Conservation (phyloP, 2,797 vertebrate species). For the Gobionotothen gibberifrons region DNA sequence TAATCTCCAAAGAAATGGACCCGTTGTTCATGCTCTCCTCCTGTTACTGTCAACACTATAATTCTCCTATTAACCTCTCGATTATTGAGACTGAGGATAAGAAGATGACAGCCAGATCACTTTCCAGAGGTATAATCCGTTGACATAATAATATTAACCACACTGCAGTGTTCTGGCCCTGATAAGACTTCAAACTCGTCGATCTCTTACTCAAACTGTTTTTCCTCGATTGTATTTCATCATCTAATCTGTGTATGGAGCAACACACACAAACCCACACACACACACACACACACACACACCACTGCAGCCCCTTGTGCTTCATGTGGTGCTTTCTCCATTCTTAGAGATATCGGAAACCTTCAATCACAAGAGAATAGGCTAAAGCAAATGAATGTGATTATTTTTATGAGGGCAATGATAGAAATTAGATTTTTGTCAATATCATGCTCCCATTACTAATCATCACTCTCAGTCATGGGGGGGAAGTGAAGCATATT, state of each 20-base stretch:
- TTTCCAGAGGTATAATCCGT: too few species aligned
- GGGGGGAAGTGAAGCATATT: constrained; percentile 6
- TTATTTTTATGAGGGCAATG: constrained; percentile 12
- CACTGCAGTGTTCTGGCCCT: not conserved
- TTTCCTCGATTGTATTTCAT: constrained; percentile 9
- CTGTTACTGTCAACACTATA: too few species aligned
- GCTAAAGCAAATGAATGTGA: not conserved
- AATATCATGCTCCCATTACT: constrained; percentile 11
- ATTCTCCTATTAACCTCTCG: too few species aligned
- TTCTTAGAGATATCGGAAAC: too few species aligned
- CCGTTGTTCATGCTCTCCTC: not conserved
- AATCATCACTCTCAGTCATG: constrained; percentile 18
- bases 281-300: not conserved
- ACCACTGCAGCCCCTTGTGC: not conserved
- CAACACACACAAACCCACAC: not conserved
- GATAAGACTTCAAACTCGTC: not conserved
- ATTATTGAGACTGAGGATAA: not conserved
- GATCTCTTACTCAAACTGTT: not conserved
- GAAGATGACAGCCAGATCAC: not conserved
- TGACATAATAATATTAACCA: not conserved
- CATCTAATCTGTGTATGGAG: constrained; percentile 10
- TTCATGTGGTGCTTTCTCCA: constrained; percentile 9
- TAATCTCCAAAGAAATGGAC: constrained; percentile 3
- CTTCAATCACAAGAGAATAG: not conserved
- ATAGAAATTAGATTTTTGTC: constrained; percentile 22